These are phyloP conservation scores for Poeciliopsis retropinna DNA, from an alignment of 2,113 vertebrate genomes.

Conservation along the genomic window DNA sequence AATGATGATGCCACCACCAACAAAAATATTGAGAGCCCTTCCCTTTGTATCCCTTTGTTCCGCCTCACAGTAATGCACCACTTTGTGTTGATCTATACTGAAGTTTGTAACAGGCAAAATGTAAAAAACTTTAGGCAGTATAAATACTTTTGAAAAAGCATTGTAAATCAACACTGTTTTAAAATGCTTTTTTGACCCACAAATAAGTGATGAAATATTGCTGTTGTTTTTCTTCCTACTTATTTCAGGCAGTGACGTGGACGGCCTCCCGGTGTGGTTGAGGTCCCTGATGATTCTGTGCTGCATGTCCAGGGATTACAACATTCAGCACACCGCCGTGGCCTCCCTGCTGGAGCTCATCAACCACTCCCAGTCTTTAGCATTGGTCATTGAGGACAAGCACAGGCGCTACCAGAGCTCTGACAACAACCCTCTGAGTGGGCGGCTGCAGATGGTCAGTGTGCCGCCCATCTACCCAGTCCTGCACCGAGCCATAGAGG, in stretches of 20 bases:
- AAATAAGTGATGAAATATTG: background rate
- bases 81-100: background rate
- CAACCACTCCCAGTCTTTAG: constrained; percentile 94
- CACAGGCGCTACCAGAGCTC: constrained; percentile 86
- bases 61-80: background rate
- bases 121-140: background rate
- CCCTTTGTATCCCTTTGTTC: background rate
- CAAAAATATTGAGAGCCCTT: background rate
- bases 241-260: constrained; percentile 69
- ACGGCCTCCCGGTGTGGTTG: constrained; percentile 87
- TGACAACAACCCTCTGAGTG: constrained; percentile 85
- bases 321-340: constrained; percentile 89
- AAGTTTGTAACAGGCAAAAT: background rate
- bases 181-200: background rate
- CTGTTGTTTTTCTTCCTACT: constrained; percentile 13
- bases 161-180: background rate
- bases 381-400: constrained; percentile 93
- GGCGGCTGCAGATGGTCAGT: constrained; percentile 93
- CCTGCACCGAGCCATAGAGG: constrained; percentile 84
- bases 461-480: constrained; percentile 89
- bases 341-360: constrained; percentile 92
- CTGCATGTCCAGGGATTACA: constrained; percentile 89
- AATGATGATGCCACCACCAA: too few relatives aligned
- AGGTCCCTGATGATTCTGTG: constrained; percentile 91
- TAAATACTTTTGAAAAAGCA: background rate